phyloP scores from a whole-genome alignment of 2,113 vertebrate genomes.

The Syngnathus typhle region DNA sequence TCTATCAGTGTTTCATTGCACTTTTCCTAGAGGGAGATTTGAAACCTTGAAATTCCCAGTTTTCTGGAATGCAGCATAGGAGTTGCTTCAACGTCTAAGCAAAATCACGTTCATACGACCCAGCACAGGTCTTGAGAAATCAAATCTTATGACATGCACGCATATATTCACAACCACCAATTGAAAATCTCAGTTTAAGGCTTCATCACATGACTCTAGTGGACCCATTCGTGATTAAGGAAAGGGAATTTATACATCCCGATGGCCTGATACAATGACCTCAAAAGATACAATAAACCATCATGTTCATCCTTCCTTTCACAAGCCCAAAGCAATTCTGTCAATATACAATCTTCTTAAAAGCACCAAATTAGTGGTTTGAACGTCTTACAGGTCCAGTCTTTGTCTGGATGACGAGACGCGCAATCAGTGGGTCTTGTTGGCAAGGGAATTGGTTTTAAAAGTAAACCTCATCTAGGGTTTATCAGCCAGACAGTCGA shows the following conservation, averaged over 20 bases:
- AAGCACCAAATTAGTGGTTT: slow-evolving; percentile 1
- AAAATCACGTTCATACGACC: slow-evolving; percentile 1
- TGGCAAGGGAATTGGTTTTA: not conserved
- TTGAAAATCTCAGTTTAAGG: not conserved
- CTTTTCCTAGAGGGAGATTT: not conserved
- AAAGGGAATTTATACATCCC: not conserved
- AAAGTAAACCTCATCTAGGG: not conserved
- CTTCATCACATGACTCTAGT: not conserved
- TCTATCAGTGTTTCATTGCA: not conserved
- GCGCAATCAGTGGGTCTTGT: not conserved
- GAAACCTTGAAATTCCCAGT: not conserved
- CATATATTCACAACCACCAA: not conserved
- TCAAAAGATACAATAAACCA: not conserved
- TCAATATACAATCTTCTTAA: slow-evolving; percentile 1
- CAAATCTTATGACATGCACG: not conserved
- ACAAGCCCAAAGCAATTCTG: not conserved
- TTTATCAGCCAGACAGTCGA: not conserved
- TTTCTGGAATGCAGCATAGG: slow-evolving; percentile 1
- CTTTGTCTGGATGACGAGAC: not conserved
- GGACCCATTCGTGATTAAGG: not conserved
- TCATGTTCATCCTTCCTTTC: not conserved
- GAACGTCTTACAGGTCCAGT: not conserved
- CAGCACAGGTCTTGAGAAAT: not conserved
- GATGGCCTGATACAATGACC: not conserved
- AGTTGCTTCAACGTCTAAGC: not conserved